Percentiles rank a stretch among this genome's conserved stretches.
Conservation (phyloP, 2,113 vertebrate genomes). For the Clarias gariepinus region DNA sequence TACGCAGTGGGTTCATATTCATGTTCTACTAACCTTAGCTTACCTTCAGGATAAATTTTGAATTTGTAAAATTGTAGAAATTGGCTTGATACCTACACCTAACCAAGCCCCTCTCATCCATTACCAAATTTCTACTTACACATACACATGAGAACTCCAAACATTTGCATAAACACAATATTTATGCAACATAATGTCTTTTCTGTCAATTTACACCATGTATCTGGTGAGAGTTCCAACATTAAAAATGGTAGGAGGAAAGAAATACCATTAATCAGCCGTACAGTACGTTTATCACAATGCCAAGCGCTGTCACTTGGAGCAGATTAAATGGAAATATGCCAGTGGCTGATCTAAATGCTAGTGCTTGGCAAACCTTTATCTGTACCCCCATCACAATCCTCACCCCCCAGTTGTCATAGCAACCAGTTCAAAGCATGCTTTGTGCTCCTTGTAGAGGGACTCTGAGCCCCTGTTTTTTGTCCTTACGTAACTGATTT, state of each 20-base stretch:
- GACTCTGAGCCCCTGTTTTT: constrained; percentile 9
- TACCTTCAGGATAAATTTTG: not conserved
- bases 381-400: constrained; percentile 9
- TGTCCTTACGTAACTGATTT: constrained; percentile 24
- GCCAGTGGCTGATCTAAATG: constrained; percentile 33
- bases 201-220: not conserved
- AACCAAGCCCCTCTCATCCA: not conserved
- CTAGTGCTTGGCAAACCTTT: constrained; percentile 44
- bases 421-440: constrained; percentile 44
- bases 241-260: not conserved
- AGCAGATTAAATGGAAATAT: constrained; percentile 41
- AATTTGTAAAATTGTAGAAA: not conserved
- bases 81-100: not conserved
- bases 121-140: not conserved
- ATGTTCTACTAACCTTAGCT: not conserved
- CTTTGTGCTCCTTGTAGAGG: constrained; percentile 49
- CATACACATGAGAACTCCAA: not conserved
- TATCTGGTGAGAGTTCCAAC: not conserved
- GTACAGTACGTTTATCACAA: constrained; percentile 30
- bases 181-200: not conserved
- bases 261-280: not conserved
- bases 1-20: constrained; percentile 80
- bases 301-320: not conserved
- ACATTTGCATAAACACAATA: not conserved
- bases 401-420: constrained; percentile 39